These are phyloP conservation scores for Argynnis bischoffii DNA, from an alignment of 2,888 invertebrate genomes.

Conservation along the genomic window DNA sequence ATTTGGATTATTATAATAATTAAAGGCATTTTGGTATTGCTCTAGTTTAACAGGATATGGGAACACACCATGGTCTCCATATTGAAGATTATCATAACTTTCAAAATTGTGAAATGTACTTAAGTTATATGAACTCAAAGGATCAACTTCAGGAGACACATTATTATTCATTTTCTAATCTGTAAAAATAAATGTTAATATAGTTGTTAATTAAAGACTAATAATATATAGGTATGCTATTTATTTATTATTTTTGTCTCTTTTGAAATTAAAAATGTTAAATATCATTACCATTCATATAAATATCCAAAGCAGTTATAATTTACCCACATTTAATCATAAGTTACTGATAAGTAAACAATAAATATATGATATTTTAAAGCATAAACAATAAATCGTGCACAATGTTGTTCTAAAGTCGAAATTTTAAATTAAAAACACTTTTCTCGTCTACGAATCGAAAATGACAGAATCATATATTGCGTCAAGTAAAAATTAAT, in stretches of 20 bases:
- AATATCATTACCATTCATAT: too few relatives aligned
- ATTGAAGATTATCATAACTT: slow-evolving; percentile 26
- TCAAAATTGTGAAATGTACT: slow-evolving; percentile 46
- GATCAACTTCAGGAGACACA: slow-evolving; percentile 57
- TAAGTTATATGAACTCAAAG: slow-evolving; percentile 59
- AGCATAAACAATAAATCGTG: too few relatives aligned
- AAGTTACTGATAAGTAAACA: too few relatives aligned
- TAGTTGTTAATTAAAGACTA: not conserved
- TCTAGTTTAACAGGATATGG: slow-evolving; percentile 33
- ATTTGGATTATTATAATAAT: slow-evolving; percentile 25
- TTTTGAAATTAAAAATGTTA: too few relatives aligned
- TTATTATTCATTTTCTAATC: slow-evolving; percentile 50
- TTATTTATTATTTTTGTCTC: too few relatives aligned
- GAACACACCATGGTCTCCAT: slow-evolving; percentile 21
- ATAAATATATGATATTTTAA: too few relatives aligned
- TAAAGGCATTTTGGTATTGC: slow-evolving; percentile 25
- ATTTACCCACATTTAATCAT: too few relatives aligned
- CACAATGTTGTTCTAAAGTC: too few relatives aligned
- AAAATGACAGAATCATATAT: slow-evolving; percentile 27
- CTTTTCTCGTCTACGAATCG: not conserved
- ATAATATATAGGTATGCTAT: not conserved
- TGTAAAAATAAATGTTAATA: not conserved
- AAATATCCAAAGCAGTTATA: too few relatives aligned
- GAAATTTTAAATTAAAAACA: not conserved
- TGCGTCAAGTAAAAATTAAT: slow-evolving; percentile 51